These are phyloP conservation scores for Zapornia atra DNA, from an alignment of 2,113 vertebrate genomes.

Conservation along the genomic window DNA sequence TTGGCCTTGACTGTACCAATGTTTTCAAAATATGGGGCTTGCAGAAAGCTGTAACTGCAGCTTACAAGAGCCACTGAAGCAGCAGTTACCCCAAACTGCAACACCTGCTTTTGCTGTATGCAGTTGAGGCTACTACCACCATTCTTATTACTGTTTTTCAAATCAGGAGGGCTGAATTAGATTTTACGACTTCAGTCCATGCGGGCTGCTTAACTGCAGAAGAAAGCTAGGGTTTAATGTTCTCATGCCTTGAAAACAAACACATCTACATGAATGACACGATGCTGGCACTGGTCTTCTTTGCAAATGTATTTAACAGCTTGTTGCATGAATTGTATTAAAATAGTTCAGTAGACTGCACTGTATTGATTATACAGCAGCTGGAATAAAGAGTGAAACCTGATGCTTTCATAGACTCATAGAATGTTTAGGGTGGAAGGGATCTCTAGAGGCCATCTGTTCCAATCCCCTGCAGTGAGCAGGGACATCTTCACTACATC, in stretches of 20 bases:
- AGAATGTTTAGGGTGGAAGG: too few relatives aligned
- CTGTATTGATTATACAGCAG: not conserved
- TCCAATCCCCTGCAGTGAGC: too few relatives aligned
- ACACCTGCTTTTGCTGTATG: not conserved
- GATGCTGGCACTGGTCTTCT: not conserved
- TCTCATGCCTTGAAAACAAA: conserved; percentile 7
- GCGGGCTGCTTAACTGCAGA: not conserved
- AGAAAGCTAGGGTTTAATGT: not conserved
- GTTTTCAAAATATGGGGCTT: too few relatives aligned
- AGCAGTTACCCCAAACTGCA: too few relatives aligned
- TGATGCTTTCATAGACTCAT: not conserved
- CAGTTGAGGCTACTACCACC: not conserved
- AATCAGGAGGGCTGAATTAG: not conserved
- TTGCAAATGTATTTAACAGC: conserved; percentile 22
- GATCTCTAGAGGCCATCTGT: too few relatives aligned
- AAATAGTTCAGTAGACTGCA: not conserved
- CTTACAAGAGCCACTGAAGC: too few relatives aligned
- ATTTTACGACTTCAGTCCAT: not conserved
- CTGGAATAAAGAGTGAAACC: not conserved
- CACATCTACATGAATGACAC: not conserved
- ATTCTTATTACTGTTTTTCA: too few relatives aligned
- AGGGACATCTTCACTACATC: too few relatives aligned
- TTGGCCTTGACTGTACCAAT: too few relatives aligned
- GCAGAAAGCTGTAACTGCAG: too few relatives aligned
- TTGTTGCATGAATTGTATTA: conserved; percentile 20